These are phyloP conservation scores for Gymnocephalus cernua DNA, from an alignment of 2,113 vertebrate genomes.

Conservation along the genomic window DNA sequence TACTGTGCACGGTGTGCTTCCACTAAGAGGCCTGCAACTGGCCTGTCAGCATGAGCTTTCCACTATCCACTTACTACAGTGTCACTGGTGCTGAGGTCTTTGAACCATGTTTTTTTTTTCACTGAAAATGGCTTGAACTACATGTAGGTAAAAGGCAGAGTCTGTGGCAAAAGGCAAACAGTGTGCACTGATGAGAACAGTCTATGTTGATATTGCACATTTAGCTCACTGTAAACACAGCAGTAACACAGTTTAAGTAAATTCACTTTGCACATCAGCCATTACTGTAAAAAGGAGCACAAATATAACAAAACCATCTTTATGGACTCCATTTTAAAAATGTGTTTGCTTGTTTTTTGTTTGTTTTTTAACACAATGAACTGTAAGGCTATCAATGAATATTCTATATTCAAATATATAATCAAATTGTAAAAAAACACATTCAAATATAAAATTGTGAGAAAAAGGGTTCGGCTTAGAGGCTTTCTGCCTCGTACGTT, in stretches of 20 bases:
- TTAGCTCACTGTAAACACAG: conserved; percentile 15
- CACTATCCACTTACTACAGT: conserved; percentile 55
- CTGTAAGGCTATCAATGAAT: no score
- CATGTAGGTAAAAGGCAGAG: conserved; percentile 28
- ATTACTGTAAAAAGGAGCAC: background rate
- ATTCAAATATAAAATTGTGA: no score
- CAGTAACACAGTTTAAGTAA: background rate
- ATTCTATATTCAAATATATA: no score
- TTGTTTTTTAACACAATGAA: no score
- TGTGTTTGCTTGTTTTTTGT: background rate
- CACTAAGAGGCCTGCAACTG: conserved; percentile 46
- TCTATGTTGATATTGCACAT: conserved; percentile 44
- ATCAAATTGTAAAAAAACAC: no score
- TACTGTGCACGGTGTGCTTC: conserved; percentile 24
- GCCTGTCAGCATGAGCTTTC: conserved; percentile 59
- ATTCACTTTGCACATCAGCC: background rate
- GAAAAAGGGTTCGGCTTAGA: no score
- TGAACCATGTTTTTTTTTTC: conserved; percentile 58
- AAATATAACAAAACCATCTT: background rate
- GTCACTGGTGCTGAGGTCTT: conserved; percentile 44
- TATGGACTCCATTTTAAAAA: background rate
- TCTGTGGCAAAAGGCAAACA: conserved; percentile 49
- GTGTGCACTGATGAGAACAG: conserved; percentile 33
- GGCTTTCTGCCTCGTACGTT: no score
- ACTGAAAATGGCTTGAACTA: conserved; percentile 43